Percentiles rank a stretch among this genome's conserved stretches.
phyloP scores from a whole-genome alignment of 2,888 invertebrate genomes.

The Ditula angustiorana region DNA sequence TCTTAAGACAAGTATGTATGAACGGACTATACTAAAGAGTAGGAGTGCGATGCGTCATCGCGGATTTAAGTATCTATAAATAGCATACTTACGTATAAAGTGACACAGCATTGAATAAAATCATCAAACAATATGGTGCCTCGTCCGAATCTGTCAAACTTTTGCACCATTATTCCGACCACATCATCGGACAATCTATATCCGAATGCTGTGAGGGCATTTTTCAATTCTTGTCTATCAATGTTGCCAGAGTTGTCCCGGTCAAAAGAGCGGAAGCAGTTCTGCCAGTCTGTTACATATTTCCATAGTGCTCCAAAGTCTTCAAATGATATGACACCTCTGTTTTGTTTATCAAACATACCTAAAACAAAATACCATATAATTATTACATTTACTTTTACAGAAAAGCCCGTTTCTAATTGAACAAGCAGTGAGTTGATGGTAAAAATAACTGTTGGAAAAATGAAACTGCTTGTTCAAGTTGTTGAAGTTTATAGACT shows the following conservation, averaged over 20 bases:
- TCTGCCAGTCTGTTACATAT: conserved; percentile 99
- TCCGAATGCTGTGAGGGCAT: conserved; percentile 95
- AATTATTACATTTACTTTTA: background rate
- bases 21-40: too few species aligned
- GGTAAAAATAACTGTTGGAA: too few species aligned
- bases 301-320: conserved; percentile 99
- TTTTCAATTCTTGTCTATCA: conserved; percentile 95
- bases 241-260: conserved; percentile 97
- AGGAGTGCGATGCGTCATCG: too few species aligned
- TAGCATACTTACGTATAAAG: conserved; percentile 92
- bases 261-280: conserved; percentile 97
- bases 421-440: too few species aligned
- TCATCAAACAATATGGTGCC: conserved; percentile 98
- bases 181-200: conserved; percentile 94
- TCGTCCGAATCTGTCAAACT: conserved; percentile 97
- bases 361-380: conserved; percentile 78
- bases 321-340: conserved; percentile 96
- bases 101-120: conserved; percentile 98
- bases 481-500: too few species aligned
- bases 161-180: conserved; percentile 92
- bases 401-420: too few species aligned
- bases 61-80: too few species aligned
- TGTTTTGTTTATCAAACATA: conserved; percentile 97
- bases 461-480: too few species aligned
- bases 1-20: too few species aligned